Percentiles rank a stretch among this genome's conserved stretches.
Conservation (phyloP, 2,888 invertebrate genomes). For the Tyria jacobaeae region DNA sequence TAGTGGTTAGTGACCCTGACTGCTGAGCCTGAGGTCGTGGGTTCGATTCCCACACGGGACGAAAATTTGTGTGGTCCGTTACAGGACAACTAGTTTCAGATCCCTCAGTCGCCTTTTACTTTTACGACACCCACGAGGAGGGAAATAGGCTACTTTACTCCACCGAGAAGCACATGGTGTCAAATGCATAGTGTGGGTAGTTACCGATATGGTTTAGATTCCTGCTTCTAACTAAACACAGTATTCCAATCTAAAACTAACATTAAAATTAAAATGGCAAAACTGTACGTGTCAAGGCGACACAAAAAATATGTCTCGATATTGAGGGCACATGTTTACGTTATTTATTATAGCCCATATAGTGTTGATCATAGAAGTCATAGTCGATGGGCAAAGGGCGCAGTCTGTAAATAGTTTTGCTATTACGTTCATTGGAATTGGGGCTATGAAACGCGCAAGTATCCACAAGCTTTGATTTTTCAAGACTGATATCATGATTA, state of each 20-base stretch:
- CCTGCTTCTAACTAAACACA: not conserved
- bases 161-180: not conserved
- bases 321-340: constrained; percentile 19
- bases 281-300: constrained; percentile 42
- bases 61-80: too few relatives aligned
- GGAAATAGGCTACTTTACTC: too few relatives aligned
- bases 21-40: too few relatives aligned
- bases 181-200: too few relatives aligned
- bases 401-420: constrained; percentile 47
- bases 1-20: too few relatives aligned
- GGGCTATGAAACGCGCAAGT: constrained; percentile 27
- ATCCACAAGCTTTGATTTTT: not conserved
- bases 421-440: constrained; percentile 40
- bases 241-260: constrained; percentile 25
- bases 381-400: constrained; percentile 42
- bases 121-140: too few relatives aligned
- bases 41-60: too few relatives aligned
- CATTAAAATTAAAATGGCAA: constrained; percentile 36
- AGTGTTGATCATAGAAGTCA: not conserved
- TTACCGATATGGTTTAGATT: not conserved
- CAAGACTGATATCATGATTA: not conserved
- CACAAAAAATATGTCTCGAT: constrained; percentile 41
- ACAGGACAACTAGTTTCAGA: too few relatives aligned
- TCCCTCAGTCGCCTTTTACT: too few relatives aligned
- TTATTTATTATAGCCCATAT: constrained; percentile 29